Evolutionary conservation across 2,797 vertebrate genomes (phyloP).

Genomic region (Lycodopsis pacificus): DNA sequence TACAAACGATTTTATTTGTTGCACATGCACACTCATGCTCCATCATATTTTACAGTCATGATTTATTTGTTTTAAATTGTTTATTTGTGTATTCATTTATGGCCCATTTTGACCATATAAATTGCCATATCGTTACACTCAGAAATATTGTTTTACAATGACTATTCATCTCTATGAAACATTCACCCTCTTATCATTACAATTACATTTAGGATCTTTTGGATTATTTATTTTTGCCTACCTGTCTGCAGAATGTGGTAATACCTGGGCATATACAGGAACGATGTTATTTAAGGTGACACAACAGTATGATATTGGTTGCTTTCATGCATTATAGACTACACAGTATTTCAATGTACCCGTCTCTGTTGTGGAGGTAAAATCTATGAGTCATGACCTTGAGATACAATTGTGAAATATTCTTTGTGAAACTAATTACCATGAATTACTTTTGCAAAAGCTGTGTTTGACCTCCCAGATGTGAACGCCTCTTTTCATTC

Average conservation of each 20-base stretch:
- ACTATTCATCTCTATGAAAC: too few species aligned
- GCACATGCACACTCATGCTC: too few species aligned
- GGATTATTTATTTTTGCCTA: too few species aligned
- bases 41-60: too few species aligned
- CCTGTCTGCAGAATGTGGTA: neutral
- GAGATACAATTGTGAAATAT: slow-evolving; percentile 11
- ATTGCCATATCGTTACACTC: neutral
- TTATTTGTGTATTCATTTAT: neutral
- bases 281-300: neutral
- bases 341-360: neutral
- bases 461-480: slow-evolving; percentile 13
- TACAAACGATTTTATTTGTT: too few species aligned
- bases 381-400: slow-evolving; percentile 7
- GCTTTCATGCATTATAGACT: neutral
- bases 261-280: neutral
- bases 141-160: too few species aligned
- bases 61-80: neutral
- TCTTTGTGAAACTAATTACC: slow-evolving; percentile 22
- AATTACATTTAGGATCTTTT: neutral
- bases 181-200: neutral
- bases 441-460: slow-evolving; percentile 23
- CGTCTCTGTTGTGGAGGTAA: neutral
- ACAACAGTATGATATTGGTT: neutral
- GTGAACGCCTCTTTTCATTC: slow-evolving; percentile 19
- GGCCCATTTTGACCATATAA: neutral